Conservation (phyloP, 1,140 invertebrate species). For the Aphidius ervi region DNA sequence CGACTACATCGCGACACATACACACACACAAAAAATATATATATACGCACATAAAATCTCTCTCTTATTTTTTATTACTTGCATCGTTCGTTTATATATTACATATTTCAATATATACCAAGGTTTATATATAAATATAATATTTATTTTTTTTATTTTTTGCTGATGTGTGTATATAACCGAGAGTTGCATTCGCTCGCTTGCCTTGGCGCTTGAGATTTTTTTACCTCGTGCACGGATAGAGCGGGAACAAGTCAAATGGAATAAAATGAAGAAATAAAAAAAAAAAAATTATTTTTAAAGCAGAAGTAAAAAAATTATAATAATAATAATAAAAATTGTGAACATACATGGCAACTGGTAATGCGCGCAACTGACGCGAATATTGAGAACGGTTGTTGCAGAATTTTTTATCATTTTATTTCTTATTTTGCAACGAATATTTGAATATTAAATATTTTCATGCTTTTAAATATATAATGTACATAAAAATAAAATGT, state of each 20-base stretch:
- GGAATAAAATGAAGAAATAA: background rate
- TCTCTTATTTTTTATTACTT: constrained; percentile 5
- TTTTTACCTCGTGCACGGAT: constrained; percentile 17
- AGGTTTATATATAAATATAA: too few relatives aligned
- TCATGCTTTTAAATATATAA: too few relatives aligned
- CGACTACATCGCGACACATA: constrained; percentile 11
- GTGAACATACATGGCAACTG: too few relatives aligned
- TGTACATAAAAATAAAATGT: too few relatives aligned
- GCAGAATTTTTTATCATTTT: too few relatives aligned
- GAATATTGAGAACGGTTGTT: too few relatives aligned
- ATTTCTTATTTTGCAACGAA: too few relatives aligned
- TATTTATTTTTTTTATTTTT: constrained; percentile 19
- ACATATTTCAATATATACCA: too few relatives aligned
- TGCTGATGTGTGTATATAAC: constrained; percentile 13
- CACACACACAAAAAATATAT: background rate
- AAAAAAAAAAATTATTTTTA: background rate
- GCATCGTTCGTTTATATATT: background rate
- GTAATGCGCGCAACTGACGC: too few relatives aligned
- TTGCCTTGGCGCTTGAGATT: constrained; percentile 33
- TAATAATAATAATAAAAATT: too few relatives aligned
- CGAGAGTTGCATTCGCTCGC: constrained; percentile 23
- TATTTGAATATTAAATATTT: too few relatives aligned
- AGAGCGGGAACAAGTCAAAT: constrained; percentile 3
- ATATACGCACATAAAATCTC: constrained; percentile 1
- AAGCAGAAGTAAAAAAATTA: too few relatives aligned